Conservation (phyloP, 2,888 invertebrate genomes). For the Agonopterix heracliana region DNA sequence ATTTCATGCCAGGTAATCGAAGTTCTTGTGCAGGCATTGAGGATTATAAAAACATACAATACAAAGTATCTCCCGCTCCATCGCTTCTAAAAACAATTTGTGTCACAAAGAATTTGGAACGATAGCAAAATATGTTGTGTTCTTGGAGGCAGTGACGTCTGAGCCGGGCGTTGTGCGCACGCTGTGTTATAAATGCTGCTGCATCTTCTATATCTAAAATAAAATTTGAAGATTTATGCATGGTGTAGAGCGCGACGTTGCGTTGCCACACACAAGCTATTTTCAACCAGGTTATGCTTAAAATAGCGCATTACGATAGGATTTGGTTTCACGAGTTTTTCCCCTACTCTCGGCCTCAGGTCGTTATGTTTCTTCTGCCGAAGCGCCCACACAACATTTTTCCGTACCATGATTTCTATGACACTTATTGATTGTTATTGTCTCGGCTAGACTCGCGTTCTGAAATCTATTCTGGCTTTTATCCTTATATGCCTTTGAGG, state of each 20-base stretch:
- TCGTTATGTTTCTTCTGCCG: conserved; percentile 38
- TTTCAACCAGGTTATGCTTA: conserved; percentile 74
- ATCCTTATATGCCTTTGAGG: conserved; percentile 8
- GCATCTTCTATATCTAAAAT: conserved; percentile 63
- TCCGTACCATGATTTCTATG: conserved; percentile 45
- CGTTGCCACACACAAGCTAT: conserved; percentile 71
- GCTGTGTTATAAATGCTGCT: conserved; percentile 41
- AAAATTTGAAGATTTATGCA: conserved; percentile 73
- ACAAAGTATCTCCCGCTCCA: conserved; percentile 5
- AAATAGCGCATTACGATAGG: conserved; percentile 76
- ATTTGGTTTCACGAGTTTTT: conserved; percentile 75
- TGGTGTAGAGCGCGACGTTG: conserved; percentile 64
- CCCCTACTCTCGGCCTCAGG: conserved; percentile 59
- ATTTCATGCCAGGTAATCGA: conserved; percentile 29
- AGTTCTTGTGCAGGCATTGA: conserved; percentile 16
- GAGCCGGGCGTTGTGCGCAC: conserved; percentile 19
- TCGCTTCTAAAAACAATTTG: conserved; percentile 2
- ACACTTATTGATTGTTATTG: conserved; percentile 40
- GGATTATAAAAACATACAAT: conserved; percentile 10
- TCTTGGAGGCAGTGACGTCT: conserved; percentile 27
- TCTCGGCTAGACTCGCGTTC: conserved; percentile 1
- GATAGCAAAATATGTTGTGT: conserved; percentile 21
- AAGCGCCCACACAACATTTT: conserved; percentile 51
- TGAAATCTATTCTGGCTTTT: conserved; percentile 12
- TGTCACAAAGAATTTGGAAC: conserved; percentile 14